Evolutionary conservation across 2,113 vertebrate species (phyloP).

Genomic region (Toxotes jaculatrix): DNA sequence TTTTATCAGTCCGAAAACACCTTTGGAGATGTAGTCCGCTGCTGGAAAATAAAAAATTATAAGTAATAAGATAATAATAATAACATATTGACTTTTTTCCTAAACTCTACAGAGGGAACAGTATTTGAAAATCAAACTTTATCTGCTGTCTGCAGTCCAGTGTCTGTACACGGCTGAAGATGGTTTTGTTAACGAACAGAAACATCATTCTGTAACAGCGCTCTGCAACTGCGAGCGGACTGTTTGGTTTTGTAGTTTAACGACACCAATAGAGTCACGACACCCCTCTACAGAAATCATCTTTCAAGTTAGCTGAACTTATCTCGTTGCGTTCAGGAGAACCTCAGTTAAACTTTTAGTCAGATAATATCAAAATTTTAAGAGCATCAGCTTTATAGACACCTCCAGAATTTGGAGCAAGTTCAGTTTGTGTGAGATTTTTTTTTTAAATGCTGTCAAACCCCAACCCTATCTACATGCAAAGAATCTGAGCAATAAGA

Average conservation of each 20-base stretch:
- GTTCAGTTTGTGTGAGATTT: too few species aligned
- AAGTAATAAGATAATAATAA: too few species aligned
- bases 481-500: slow-evolving; percentile 43
- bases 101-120: too few species aligned
- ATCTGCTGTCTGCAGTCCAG: too few species aligned
- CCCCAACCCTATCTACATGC: background rate
- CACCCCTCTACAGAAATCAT: background rate
- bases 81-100: too few species aligned
- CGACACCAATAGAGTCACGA: too few species aligned
- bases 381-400: background rate
- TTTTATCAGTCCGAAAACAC: background rate
- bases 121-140: too few species aligned
- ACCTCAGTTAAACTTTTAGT: background rate
- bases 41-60: too few species aligned
- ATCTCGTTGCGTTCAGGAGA: background rate
- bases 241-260: too few species aligned
- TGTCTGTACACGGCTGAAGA: background rate
- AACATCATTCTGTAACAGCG: background rate
- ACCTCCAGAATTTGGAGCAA: background rate
- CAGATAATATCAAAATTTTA: slow-evolving; percentile 8
- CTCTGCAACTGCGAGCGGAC: background rate
- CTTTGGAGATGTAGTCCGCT: background rate
- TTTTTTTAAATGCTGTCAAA: background rate
- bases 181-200: background rate
- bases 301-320: background rate